Conservation (phyloP, 1,140 invertebrate genomes). For the Drosophila oshimai region DNA sequence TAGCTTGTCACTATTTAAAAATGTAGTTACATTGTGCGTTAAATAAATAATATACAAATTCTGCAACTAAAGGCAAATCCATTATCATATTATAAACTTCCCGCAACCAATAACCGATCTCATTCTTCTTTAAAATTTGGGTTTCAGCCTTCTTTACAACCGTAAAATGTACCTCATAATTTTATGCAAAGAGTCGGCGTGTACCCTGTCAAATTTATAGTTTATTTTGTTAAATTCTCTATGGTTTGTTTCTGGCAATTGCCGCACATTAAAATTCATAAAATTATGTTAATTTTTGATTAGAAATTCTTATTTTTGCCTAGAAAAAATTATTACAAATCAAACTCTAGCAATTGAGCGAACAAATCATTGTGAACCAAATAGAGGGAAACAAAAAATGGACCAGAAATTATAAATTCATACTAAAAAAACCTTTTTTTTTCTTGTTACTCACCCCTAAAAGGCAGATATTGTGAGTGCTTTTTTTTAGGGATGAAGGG, state of each 20-base stretch:
- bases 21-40: background rate
- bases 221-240: slow-evolving; percentile 69
- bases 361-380: slow-evolving; percentile 44
- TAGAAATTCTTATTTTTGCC: slow-evolving; percentile 26
- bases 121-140: background rate
- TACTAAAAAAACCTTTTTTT: slow-evolving; percentile 36
- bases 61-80: background rate
- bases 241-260: slow-evolving; percentile 76
- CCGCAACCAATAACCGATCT: background rate
- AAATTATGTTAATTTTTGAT: slow-evolving; percentile 71
- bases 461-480: slow-evolving; percentile 2
- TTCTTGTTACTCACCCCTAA: slow-evolving; percentile 15
- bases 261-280: slow-evolving; percentile 36
- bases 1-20: too few species aligned
- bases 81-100: background rate
- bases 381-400: slow-evolving; percentile 12
- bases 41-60: background rate
- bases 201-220: slow-evolving; percentile 61
- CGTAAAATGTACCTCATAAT: slow-evolving; percentile 17
- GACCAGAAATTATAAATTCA: slow-evolving; percentile 62
- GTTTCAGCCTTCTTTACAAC: background rate
- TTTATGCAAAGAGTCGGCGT: slow-evolving; percentile 23
- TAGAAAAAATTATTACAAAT: slow-evolving; percentile 26
- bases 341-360: slow-evolving; percentile 51
- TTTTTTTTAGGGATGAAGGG: slow-evolving; percentile 10